Base-by-base conservation (phyloP, 2,113 vertebrate genomes). In the Rhabdornis inornatus region DNA sequence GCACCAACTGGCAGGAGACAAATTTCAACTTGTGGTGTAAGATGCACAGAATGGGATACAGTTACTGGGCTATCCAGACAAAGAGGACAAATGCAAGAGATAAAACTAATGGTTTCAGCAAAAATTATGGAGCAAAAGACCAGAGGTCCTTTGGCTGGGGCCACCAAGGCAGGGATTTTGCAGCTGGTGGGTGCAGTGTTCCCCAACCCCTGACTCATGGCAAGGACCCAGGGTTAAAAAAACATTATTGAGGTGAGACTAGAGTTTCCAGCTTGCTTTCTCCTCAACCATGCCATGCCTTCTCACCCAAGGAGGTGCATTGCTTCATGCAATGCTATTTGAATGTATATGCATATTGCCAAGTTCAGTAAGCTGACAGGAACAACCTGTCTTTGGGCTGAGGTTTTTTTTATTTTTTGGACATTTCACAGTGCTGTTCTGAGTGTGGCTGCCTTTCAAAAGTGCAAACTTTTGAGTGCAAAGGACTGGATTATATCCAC, bases 401-500 rank as follows among this genome's bases (percentile, higher is more conserved):
- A 84, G 17, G 14, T 9, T 18, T 4, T 13, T 10, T 13, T 69
- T 21, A 2, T 15, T 52, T 52, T 59, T 37, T 33, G 3, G 45
- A 74, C 72, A 83, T 90, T 61, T 70, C 63, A 37, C 55, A 66
- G 31, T 64, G 85, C 19, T 47, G 2, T 66, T 79, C 47, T 19
- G 45, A 63, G 52, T 25, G 11, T 2, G 7, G 11, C 64, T 92
- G 50, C 47, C 65, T 64, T 66, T 93, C 65, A 83, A 59, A 92
- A 88, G 27, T 42, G 42, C 10, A 13, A 84, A 60, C 24, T 15
- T 69, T 31, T 33, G 37, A 89, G 60, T 61, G 64, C 11, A 57
- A 69, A 94, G 75, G 35, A 37, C 90, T 85, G 94, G 63, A 52
- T 83, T 74, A 47, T 66, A 77, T 80, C 66, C 3, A 2, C 47